Evolutionary conservation across 2,888 invertebrate genomes (phyloP).

Genomic region (Epinotia demarniana): DNA sequence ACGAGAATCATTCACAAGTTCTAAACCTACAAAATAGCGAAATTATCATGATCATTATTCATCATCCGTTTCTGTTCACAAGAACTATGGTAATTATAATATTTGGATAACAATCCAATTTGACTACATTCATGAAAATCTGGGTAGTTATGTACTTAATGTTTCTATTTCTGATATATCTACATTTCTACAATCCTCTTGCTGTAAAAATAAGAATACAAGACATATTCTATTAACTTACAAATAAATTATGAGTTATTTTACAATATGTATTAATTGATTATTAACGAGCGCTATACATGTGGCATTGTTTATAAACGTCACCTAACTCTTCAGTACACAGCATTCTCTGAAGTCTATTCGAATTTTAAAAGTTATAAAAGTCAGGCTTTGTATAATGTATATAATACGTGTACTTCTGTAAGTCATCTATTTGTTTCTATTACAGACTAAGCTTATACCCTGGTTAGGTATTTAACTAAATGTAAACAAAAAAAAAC

Average conservation of each 20-base stretch:
- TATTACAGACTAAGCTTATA: conserved; percentile 31
- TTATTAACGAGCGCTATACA: conserved; percentile 54
- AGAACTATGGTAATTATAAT: conserved; percentile 13
- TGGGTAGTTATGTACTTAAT: conserved; percentile 47
- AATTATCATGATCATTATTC: conserved; percentile 22
- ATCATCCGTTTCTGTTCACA: conserved; percentile 19
- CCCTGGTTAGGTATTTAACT: no score
- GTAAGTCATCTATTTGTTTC: conserved; percentile 31
- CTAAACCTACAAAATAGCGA: conserved; percentile 59
- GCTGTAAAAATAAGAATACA: conserved; percentile 54
- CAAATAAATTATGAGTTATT: conserved; percentile 69
- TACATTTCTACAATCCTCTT: conserved; percentile 79
- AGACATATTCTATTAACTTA: conserved; percentile 64
- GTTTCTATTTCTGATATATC: conserved; percentile 71
- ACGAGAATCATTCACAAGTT: conserved; percentile 62
- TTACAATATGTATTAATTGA: conserved; percentile 36
- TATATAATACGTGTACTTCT: not conserved
- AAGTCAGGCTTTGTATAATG: conserved; percentile 29
- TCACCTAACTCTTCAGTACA: conserved; percentile 14
- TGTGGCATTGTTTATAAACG: conserved; percentile 39
- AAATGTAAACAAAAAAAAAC: no score
- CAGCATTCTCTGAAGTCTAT: conserved; percentile 19
- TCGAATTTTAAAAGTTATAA: conserved; percentile 9
- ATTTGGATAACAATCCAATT: conserved; percentile 2
- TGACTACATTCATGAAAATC: conserved; percentile 16